Percentiles rank a stretch among this genome's conserved stretches.
Evolutionary conservation across 1,140 invertebrate genomes (phyloP).

Genomic region (Nymphalis io): DNA sequence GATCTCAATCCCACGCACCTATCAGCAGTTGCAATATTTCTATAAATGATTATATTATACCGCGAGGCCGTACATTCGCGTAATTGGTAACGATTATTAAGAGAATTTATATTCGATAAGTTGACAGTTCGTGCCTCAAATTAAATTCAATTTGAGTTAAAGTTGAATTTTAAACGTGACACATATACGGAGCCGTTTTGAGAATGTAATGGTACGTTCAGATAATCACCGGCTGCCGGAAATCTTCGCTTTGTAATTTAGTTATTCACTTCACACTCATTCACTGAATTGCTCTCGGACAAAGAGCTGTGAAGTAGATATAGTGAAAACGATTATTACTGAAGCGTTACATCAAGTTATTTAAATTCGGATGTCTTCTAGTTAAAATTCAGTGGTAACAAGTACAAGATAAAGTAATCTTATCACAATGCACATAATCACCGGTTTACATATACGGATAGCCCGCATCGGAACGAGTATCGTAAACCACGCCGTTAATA

Average conservation of each 20-base stretch:
- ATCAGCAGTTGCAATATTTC: slow-evolving; percentile 47
- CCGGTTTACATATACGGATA: slow-evolving; percentile 60
- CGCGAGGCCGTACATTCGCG: slow-evolving; percentile 61
- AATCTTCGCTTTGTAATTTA: slow-evolving; percentile 40
- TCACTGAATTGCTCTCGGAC: slow-evolving; percentile 20
- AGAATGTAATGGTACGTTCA: slow-evolving; percentile 39
- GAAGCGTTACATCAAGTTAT: slow-evolving; percentile 1
- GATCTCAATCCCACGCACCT: slow-evolving; percentile 58
- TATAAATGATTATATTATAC: slow-evolving; percentile 46
- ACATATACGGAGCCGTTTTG: slow-evolving; percentile 57
- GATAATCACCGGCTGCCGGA: slow-evolving; percentile 47
- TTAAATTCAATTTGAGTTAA: slow-evolving; percentile 67
- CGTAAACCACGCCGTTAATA: slow-evolving; percentile 53
- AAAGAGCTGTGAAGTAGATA: slow-evolving; percentile 14
- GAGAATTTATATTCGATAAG: slow-evolving; percentile 72
- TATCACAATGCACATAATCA: slow-evolving; percentile 54
- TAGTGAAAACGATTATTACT: slow-evolving; percentile 11
- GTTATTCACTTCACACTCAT: slow-evolving; percentile 23
- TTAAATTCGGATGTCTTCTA: slow-evolving; percentile 29
- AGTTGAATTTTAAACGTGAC: slow-evolving; percentile 60
- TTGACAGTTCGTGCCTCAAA: slow-evolving; percentile 61
- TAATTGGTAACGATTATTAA: slow-evolving; percentile 76
- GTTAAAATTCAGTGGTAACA: slow-evolving; percentile 28
- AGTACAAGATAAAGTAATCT: slow-evolving; percentile 38
- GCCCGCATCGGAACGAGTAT: slow-evolving; percentile 49